Evolutionary conservation across 92 coral and sea anemone genomes (phyloP).

Genomic region (Heliopora coerulea): DNA sequence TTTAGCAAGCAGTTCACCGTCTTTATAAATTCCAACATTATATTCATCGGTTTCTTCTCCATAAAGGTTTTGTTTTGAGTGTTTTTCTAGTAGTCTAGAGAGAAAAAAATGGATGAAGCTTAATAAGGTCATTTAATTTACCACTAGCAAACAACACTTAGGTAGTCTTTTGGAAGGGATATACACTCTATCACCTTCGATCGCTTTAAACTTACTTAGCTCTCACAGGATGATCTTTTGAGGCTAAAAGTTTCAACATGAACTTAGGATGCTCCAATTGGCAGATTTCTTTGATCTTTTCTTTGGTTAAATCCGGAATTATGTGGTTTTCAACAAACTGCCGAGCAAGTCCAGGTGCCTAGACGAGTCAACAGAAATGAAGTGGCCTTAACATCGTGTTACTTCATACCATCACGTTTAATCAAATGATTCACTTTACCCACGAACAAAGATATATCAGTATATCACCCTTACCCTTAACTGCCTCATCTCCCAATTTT

Average conservation of each 20-base stretch:
- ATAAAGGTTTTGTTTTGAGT: not conserved
- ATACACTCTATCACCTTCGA: no score
- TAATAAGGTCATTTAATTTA: no score
- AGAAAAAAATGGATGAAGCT: not conserved
- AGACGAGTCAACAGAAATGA: not conserved
- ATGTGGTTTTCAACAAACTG: constrained; percentile 59
- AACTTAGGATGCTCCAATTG: constrained; percentile 92
- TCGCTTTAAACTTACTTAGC: constrained; percentile 58
- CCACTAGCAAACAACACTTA: no score
- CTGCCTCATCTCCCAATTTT: no score
- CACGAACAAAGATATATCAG: no score
- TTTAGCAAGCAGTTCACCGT: constrained; percentile 59
- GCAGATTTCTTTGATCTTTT: constrained; percentile 58
- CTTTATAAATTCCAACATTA: constrained; percentile 67
- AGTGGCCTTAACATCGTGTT: no score
- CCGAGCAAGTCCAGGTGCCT: constrained; percentile 78
- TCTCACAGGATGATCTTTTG: constrained; percentile 38
- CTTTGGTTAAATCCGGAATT: constrained; percentile 65
- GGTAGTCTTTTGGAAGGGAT: no score
- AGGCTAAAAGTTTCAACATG: constrained; percentile 57
- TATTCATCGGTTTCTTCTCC: constrained; percentile 49
- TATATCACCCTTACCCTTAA: no score
- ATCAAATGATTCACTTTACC: no score
- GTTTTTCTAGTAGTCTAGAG: constrained; percentile 9
- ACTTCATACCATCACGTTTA: no score